phyloP scores from a whole-genome alignment of 1,140 invertebrate genomes.

The Colletes latitarsis region DNA sequence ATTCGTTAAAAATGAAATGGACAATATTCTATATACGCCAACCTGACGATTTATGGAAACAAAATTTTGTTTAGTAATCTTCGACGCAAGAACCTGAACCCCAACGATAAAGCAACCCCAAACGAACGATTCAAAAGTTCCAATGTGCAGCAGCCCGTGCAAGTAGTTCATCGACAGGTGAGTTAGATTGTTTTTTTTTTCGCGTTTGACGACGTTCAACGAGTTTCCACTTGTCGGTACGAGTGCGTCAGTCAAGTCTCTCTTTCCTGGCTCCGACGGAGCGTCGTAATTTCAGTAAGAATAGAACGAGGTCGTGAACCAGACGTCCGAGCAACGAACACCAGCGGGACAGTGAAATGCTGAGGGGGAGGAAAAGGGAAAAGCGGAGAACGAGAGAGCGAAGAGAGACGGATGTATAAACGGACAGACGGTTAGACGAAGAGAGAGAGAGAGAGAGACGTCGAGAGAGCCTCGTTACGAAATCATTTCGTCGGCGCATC shows the following conservation, averaged over 20 bases:
- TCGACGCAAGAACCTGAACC: no score
- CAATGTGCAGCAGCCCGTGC: no score
- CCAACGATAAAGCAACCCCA: no score
- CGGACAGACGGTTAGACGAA: constrained; percentile 22
- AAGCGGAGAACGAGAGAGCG: constrained; percentile 17
- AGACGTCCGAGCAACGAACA: constrained; percentile 54
- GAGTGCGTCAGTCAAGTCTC: constrained; percentile 36
- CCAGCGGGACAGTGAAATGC: constrained; percentile 17
- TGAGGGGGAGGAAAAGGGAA: constrained; percentile 14
- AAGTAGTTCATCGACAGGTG: no score
- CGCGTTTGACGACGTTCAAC: constrained; percentile 16
- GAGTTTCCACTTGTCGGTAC: constrained; percentile 33
- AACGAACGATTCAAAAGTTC: no score
- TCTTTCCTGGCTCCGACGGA: constrained; percentile 50
- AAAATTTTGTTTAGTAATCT: no score
- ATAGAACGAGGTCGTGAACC: constrained; percentile 68
- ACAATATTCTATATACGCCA: no score
- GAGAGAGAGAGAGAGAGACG: constrained; percentile 14
- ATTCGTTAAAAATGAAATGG: no score
- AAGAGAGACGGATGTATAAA: constrained; percentile 32
- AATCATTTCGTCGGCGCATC: constrained; percentile 58
- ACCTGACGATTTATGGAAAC: no score
- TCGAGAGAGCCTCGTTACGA: constrained; percentile 54
- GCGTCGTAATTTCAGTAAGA: constrained; percentile 64
- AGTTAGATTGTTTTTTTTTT: constrained; percentile 4